These are phyloP conservation scores for Anoplius nigerrimus DNA, from an alignment of 2,888 invertebrate species.

Conservation along the genomic window DNA sequence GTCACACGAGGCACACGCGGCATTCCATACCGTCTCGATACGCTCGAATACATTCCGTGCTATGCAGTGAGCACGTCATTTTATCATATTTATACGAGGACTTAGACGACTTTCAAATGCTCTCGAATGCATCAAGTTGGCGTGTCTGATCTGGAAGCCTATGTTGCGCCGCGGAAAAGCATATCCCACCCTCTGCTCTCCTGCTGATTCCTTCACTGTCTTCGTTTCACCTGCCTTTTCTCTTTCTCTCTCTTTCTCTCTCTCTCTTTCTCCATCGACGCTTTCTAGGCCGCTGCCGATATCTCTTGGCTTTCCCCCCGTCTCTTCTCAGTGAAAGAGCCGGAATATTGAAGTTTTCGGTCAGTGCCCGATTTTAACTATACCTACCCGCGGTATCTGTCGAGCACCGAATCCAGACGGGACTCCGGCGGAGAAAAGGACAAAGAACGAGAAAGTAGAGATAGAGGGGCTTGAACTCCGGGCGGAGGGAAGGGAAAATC, in stretches of 20 bases:
- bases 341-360: slow-evolving; percentile 68
- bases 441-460: slow-evolving; percentile 9
- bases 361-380: slow-evolving; percentile 65
- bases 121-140: slow-evolving; percentile 36
- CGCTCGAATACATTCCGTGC: neutral
- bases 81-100: slow-evolving; percentile 34
- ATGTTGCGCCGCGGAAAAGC: slow-evolving; percentile 36
- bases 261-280: too few relatives aligned
- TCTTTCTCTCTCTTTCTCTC: slow-evolving; percentile 2
- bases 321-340: slow-evolving; percentile 46
- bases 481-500: slow-evolving; percentile 27
- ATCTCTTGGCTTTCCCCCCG: slow-evolving; percentile 38
- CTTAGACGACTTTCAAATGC: slow-evolving; percentile 37
- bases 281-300: slow-evolving; percentile 35
- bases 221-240: neutral
- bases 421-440: slow-evolving; percentile 31
- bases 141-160: slow-evolving; percentile 33
- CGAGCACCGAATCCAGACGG: slow-evolving; percentile 34
- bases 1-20: neutral
- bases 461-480: slow-evolving; percentile 4
- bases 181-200: slow-evolving; percentile 16
- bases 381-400: slow-evolving; percentile 46
- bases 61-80: slow-evolving; percentile 8
- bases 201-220: neutral
- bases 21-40: neutral